A percentile compares a stretch with the other conserved stretches of the same genome.
phyloP scores from a whole-genome alignment of 2,797 vertebrate species.

The Vireo griseus region DNA sequence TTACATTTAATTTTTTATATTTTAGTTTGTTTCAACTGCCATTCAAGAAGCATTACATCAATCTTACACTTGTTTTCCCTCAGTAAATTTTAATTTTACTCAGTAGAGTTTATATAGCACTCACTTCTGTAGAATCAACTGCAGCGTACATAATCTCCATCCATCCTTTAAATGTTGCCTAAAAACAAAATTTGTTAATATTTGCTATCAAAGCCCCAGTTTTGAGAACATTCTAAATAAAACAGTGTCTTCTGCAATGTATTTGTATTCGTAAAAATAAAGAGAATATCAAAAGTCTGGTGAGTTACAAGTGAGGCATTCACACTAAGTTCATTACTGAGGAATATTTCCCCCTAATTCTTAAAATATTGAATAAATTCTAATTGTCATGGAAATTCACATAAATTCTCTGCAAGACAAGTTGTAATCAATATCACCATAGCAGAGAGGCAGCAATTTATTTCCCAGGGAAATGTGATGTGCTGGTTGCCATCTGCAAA shows the following conservation, averaged over 20 bases:
- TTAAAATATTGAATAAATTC: background rate
- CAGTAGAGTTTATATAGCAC: slow-evolving; percentile 35
- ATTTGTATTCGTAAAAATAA: background rate
- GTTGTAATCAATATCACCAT: background rate
- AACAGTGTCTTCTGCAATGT: background rate
- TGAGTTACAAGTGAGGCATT: background rate
- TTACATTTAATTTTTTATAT: background rate
- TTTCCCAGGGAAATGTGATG: background rate
- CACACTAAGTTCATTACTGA: background rate
- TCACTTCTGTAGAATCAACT: slow-evolving; percentile 75
- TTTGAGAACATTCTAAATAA: background rate
- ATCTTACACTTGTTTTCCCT: background rate
- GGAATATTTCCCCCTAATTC: background rate
- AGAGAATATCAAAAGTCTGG: background rate
- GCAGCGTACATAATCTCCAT: slow-evolving; percentile 78
- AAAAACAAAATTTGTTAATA: slow-evolving; percentile 47
- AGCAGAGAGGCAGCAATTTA: background rate
- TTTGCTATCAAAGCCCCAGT: background rate
- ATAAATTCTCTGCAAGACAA: background rate
- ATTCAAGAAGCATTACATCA: background rate
- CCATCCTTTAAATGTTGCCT: slow-evolving; percentile 82
- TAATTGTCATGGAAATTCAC: background rate
- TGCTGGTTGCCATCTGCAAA: background rate
- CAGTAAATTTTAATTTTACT: background rate
- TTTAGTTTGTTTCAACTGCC: background rate